Conservation (phyloP, 2,797 vertebrate genomes). For the Myioborus melanocephalus region DNA sequence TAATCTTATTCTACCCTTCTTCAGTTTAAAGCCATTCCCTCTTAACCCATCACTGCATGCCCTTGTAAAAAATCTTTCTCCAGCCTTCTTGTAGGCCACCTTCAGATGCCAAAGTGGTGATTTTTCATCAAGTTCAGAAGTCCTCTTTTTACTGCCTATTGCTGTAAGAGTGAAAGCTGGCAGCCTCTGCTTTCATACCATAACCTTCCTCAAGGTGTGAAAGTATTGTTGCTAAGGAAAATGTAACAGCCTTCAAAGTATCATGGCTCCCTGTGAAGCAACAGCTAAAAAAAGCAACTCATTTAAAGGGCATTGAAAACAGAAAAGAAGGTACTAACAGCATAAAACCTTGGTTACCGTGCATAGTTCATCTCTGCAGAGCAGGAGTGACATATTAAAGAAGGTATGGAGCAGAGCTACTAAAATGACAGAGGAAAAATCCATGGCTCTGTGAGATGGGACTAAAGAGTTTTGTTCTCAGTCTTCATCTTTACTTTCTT, state of each 20-base stretch:
- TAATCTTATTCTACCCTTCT: too few relatives aligned
- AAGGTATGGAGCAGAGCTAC: rapidly evolving
- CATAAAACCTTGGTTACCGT: not conserved
- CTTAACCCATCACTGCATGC: not conserved
- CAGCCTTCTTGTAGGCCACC: not conserved
- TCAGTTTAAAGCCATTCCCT: not conserved
- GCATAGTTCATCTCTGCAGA: not conserved
- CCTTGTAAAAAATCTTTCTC: not conserved
- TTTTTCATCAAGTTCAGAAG: not conserved
- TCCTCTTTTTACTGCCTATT: not conserved
- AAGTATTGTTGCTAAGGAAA: not conserved
- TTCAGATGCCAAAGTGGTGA: not conserved
- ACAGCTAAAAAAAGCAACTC: not conserved
- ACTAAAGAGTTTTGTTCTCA: not conserved
- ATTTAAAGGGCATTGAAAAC: not conserved
- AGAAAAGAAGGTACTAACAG: not conserved
- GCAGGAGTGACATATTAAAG: not conserved
- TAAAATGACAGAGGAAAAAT: not conserved
- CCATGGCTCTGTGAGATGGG: not conserved
- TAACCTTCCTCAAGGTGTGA: not conserved
- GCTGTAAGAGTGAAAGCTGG: not conserved
- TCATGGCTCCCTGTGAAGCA: not conserved
- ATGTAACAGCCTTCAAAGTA: not conserved
- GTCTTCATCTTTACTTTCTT: not conserved
- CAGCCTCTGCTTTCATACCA: not conserved